Evolutionary conservation across 2,113 vertebrate species (phyloP), one percentile per base, ranked within the genome.

Genomic region (Menidia beryllina): DNA sequence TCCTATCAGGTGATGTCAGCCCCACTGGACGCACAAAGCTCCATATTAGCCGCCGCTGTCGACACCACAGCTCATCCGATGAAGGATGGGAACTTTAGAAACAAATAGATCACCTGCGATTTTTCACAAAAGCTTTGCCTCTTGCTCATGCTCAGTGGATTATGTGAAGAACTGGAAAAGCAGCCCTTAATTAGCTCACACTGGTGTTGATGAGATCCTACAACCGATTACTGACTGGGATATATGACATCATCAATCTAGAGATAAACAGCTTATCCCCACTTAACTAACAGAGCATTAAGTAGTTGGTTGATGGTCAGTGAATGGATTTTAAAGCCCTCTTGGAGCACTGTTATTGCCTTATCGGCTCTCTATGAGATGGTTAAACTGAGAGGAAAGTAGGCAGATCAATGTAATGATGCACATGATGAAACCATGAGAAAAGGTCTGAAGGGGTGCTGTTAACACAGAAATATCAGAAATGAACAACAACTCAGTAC

Each of bases 1-100:
- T 65, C 53, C 63, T 89, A 91, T 93, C 90, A 83, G 77, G 77
- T 93, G 86, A 66, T 75, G 74, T 59, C 67, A 10, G 66, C 79
- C 86, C 75, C 34, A 50, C 53, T 56, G 70, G 69, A 79, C 49
- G 43, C 82, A 83, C 84, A 89, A 85, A 74, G 75, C 58, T 67
- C 38, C 52, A 49, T 41, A 81, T 84, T 80, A 78, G 77, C 86
- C 51, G 59, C 60, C 13, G 45, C 58, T 83, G 79, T 89, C 80
- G 83, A 66, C 73, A 45, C 1, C 41, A 80, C 69, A 81, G 70
- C 77, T 66, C 73, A 24, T 54, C 65, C 45, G 45, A 80, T 88
- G 88, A 93, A 84, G 49, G 86, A 89, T 91, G 64, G 72, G 56
- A 52, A 81, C 71, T 86, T 87, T 69, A 62, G 69, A 80, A 79